Conservation (phyloP, 2,797 vertebrate genomes). For the Pogoniulus pusillus region DNA sequence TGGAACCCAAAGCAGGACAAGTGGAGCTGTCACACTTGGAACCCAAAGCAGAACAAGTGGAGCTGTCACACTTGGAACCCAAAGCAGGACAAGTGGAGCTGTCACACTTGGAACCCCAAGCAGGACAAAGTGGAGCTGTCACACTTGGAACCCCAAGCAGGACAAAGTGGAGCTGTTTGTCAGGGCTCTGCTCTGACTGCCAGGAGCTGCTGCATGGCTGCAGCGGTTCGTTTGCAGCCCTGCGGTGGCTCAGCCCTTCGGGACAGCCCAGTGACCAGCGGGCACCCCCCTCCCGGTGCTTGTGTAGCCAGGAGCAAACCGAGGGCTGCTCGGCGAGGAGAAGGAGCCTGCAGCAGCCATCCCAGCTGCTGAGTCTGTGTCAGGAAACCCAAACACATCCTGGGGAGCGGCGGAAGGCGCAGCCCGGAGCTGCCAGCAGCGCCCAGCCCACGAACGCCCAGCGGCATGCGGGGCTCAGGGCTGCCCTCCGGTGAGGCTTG, state of each 20-base stretch:
- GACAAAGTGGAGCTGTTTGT: fast-evolving
- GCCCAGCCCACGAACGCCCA: background rate
- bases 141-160: background rate
- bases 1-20: background rate
- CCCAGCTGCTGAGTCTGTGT: background rate
- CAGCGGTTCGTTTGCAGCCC: no score
- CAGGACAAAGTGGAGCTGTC: no score
- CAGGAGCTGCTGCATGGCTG: background rate
- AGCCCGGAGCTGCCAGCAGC: fast-evolving
- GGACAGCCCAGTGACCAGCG: no score
- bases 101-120: background rate
- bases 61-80: background rate
- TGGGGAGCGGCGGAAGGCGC: background rate
- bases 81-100: no score
- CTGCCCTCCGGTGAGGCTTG: no score
- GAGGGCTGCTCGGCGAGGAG: background rate
- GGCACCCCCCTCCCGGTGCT: background rate
- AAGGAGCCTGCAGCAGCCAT: background rate
- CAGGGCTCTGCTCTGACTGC: background rate
- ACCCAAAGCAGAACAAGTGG: no score
- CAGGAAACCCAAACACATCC: background rate
- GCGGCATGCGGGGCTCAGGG: no score
- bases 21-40: fast-evolving
- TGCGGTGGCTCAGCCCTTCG: no score
- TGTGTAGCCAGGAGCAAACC: background rate